Evolutionary conservation across 2,797 vertebrate genomes (phyloP), one percentile per base, ranked within the genome.

Genomic region (Allobates femoralis): DNA sequence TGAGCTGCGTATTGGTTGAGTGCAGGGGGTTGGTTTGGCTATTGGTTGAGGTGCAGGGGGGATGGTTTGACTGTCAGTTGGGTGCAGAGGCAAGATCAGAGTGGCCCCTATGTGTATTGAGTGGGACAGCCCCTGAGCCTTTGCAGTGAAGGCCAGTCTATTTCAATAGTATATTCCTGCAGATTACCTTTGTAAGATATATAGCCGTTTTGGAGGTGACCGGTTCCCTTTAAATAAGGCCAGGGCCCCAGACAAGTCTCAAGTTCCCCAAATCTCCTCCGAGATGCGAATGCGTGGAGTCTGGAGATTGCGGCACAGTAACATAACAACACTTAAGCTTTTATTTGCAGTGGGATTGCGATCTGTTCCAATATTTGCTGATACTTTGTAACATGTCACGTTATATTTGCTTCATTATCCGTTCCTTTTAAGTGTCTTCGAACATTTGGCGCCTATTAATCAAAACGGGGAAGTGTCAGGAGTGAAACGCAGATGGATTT

Each of bases 361-460:
- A 73, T 79, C 64, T 77, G 58, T 55, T 76, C 58, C 50, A 64
- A 79, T 79, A 55, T 84, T 41, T 67, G 69, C 71, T 80, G 66
- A 83, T 34, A 76, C 80, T 67, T 82, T 21, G 80, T 46, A 81
- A 62, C 55, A 15, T 56, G 66, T 83, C 81, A 78, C 66, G n/a
- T 78, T 84, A 55, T 83, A 50, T 81, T 69, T 86, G 37, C n/a
- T 46, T 60, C 69, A 71, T 79, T 56, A 67, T 85, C 30, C 14
- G 71, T 82, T 82, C 80, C 51, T 51, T 82, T 73, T 82, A 71
- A 75, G 34, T 75, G 81, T 69, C 62, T 53, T 23, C 0, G 79
- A 81, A 81, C 79, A 81, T 81, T 81, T 81, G 79, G 79, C 62
- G 41, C 85, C 75, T 79, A 41, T 60, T 83, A 81, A 82, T 82